These are phyloP conservation scores for Pelusios castaneus DNA, from an alignment of 2,113 vertebrate genomes.

Conservation along the genomic window DNA sequence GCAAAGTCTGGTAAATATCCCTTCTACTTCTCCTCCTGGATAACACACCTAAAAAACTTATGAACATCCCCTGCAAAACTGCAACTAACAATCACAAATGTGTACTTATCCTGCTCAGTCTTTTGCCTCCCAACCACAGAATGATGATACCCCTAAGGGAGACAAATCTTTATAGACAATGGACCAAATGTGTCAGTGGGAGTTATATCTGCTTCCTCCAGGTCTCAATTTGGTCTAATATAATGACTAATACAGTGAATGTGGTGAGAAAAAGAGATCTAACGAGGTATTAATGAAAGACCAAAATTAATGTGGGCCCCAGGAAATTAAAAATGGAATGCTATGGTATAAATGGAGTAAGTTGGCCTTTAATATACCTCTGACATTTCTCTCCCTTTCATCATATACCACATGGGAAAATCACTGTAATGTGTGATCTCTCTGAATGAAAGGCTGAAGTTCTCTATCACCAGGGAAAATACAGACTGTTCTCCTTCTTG, in stretches of 20 bases:
- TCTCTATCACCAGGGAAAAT: background rate
- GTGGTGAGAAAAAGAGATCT: background rate
- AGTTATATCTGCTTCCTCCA: background rate
- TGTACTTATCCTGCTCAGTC: background rate
- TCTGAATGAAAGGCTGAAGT: background rate
- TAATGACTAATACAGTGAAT: background rate
- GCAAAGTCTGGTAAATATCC: slow-evolving; percentile 17
- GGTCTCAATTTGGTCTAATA: background rate
- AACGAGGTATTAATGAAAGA: background rate
- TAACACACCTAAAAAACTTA: background rate
- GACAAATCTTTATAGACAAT: background rate
- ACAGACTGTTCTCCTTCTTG: background rate
- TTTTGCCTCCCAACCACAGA: background rate
- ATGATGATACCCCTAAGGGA: background rate
- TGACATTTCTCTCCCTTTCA: background rate
- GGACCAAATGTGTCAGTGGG: background rate
- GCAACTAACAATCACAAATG: background rate
- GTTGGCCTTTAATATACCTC: background rate
- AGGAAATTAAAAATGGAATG: background rate
- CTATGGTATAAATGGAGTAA: background rate
- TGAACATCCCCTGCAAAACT: background rate
- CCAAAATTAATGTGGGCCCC: background rate
- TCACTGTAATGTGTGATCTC: background rate
- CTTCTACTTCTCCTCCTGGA: slow-evolving; percentile 16
- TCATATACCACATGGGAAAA: background rate